These are phyloP conservation scores for Genyomyrus donnyi DNA, from an alignment of 2,113 vertebrate genomes.

Conservation along the genomic window DNA sequence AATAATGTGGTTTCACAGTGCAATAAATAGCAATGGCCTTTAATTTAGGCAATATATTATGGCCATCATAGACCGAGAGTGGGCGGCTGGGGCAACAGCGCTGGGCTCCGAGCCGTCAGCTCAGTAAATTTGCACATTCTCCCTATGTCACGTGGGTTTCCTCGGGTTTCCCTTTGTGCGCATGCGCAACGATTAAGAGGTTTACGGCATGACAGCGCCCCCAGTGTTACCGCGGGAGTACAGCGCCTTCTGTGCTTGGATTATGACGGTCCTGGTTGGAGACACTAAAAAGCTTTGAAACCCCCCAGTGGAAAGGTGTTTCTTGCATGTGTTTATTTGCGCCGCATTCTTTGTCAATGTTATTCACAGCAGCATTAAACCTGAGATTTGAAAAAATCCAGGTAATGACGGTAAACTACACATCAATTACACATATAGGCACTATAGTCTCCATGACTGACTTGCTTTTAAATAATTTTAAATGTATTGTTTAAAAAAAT, in stretches of 20 bases:
- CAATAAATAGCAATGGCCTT: not conserved
- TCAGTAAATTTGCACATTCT: not conserved
- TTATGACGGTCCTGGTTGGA: not conserved
- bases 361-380: not conserved
- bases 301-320: not conserved
- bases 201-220: not conserved
- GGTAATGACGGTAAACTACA: not conserved
- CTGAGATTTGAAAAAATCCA: not conserved
- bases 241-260: not conserved
- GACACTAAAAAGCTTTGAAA: not conserved
- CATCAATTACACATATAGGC: not conserved
- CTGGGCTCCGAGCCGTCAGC: not conserved
- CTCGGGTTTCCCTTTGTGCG: not conserved
- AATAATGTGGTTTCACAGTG: not conserved
- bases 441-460: not conserved
- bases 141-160: not conserved
- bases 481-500: not conserved
- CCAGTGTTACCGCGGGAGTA: not conserved
- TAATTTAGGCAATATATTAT: not conserved
- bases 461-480: not conserved
- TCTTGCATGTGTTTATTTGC: not conserved
- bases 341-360: not conserved
- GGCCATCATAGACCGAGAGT: not conserved
- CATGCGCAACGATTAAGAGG: not conserved
- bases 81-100: too few species aligned